Evolutionary conservation across 2,888 invertebrate species (phyloP), one percentile per base, ranked within the genome.

Genomic region (Xestobium rufovillosum): DNA sequence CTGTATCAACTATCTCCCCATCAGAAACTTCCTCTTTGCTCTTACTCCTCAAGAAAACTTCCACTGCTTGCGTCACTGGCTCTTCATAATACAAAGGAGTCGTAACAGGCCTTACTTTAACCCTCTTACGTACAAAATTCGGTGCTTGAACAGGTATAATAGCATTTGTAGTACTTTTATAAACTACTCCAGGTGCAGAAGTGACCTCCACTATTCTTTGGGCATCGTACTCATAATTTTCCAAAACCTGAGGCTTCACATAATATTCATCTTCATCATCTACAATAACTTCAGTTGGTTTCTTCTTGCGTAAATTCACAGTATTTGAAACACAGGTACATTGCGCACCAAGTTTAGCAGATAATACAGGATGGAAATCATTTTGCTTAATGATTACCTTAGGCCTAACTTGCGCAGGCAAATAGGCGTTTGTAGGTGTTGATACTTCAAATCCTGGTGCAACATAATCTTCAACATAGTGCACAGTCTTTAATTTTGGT

Each of bases 271-370:
- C 51, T 15, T 42, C 42, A 4, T 53, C 50, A 14, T 52, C 38
- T 32, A 45, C 36, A 6, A 46, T 44, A 12, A 52, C 42, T 13
- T 53, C 49, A 34, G 49, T 54, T 30, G 53, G 44, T 10, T 48
- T 47, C 30, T 56, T 57, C 49, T 71, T 72, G 51, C 71, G 68
- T 1, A 76, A 59, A 14, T 67, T 64, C 19, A 76, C 48, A 1
- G 72, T 64, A 30, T 76, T 75, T 1, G 76, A 75, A 44, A 72
- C 71, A 53, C 83, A 83, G 36, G 80, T 81, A 48, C 83, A 83
- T 34, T 82, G 80, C 3, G 82, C 82, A 2, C 80, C 80, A 8
- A 83, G 63, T 64, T 83, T 83, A 26, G 78, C 73, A 0, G 82
- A 71, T 11, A 83, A 66, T 4, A 83, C 62, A 1, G 83, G 82